Base-by-base conservation (phyloP, 2,113 vertebrate species). In the Bettongia penicillata region DNA sequence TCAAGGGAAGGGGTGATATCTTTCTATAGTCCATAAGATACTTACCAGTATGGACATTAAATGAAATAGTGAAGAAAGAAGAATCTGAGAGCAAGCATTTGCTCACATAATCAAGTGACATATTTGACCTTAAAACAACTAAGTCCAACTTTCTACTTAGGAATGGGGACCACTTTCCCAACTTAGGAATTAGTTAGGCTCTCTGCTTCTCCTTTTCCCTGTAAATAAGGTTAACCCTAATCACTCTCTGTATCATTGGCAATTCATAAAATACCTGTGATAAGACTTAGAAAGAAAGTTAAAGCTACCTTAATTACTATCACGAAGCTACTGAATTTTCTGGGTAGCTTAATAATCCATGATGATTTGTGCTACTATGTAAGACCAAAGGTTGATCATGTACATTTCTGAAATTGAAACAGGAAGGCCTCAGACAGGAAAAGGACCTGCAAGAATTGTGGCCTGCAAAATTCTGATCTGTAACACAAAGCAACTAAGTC, bases 321-420 rank as follows among this genome's bases (percentile, higher is more conserved):
- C 89, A 90, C 23, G 12, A 93, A 61, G 95, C 47, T 93, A 51
- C 14, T 93, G 6, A 2, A 90, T 22, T 94, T 96, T 93, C 28
- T 52, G 77, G 49, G 50, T 4, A 95, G 55, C 77, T 43, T 92
- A 50, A 90, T 2, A 43, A 51, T 91, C 57, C 68, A n/a, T 90
- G 57, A 91, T 7, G 52, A 11, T 91, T 96, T 94, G 52, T 57
- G 90, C 51, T 57, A 92, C 53, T 89, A 84, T 91, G 47, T 55
- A 94, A 96, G 95, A 89, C 52, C 92, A 47, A 96, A 93, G 61
- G 16, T n/a, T 91, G 68, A 23, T 43, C 55, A 94, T 22, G 53
- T 43, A 89, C 10, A 57, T 90, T 94, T 96, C 91, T 89, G 91
- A 98, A 91, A 96, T 48, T 94, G 90, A 94, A 95, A 89, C 93